Base-by-base conservation (phyloP, 2,797 vertebrate species). In the Pseudotriccus pelzelni region DNA sequence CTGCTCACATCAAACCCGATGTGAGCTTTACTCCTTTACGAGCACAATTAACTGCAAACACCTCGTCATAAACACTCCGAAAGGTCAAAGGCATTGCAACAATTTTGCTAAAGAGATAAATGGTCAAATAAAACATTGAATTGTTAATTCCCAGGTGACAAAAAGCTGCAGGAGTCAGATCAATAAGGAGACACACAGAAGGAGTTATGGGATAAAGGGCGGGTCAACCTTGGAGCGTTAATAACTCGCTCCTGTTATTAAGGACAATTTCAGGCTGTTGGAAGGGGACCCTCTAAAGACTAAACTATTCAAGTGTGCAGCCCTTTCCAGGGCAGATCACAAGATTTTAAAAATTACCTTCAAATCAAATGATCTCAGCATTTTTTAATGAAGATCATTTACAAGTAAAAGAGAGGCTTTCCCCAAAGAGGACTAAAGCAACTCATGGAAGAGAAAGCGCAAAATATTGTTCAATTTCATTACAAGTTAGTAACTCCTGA, bases 51-150 rank as follows among this genome's bases (percentile, higher is more conserved):
- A 94, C 67, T 94, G 89, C 89, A 92, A 97, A 94, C 80, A 94
- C 86, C 91, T 96, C 72, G 85, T 97, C 97, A 97, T 97, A 97
- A 98, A 97, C 94, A 90, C 97, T 96, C 94, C 94, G 84, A 98
- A 98, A 98, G 97, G 97, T 98, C 97, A 98, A 96, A 96, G 95
- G 95, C 87, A 98, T 96, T 87, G 96, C 95, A 97, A 97, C 95
- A 97, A 94, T 96, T 97, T 96, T 96, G 95, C 94, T 97, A 97
- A 97, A 97, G 94, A 97, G 97, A 97, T 97, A 97, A 97, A 97
- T 34, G 95, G 96, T 96, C 96, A 97, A 97, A 97, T 96, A 97
- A 97, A 98, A 97, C 94, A 97, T 93, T 95, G 96, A 95, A 95
- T 95, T 96, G 85, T 90, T 98, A 97, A 98, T 97, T 97, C 91